Evolutionary conservation across 2,113 vertebrate species (phyloP).

Genomic region (Nyctibius bracteatus): DNA sequence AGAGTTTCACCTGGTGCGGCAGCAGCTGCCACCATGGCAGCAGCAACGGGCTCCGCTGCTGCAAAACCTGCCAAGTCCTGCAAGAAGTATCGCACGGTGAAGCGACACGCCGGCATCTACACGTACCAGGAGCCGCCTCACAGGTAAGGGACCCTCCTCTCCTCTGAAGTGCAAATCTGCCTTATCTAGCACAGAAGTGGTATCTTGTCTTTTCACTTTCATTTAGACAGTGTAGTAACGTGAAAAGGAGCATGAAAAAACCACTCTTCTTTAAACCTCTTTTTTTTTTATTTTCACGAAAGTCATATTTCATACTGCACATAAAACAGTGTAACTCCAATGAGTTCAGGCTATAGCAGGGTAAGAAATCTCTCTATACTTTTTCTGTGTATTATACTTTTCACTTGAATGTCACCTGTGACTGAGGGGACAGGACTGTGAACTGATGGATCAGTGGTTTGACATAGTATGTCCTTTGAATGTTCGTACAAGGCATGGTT

Average conservation of each 20-base stretch:
- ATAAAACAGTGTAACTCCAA: not conserved
- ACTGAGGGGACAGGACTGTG: not conserved
- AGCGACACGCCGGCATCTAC: conserved; percentile 80
- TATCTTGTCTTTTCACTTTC: accelerated
- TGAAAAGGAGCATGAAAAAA: not conserved
- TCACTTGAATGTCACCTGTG: not conserved
- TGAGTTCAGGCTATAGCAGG: not conserved
- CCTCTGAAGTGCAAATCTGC: accelerated
- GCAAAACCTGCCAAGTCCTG: conserved; percentile 69
- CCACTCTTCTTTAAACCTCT: not conserved
- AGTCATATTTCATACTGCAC: not conserved
- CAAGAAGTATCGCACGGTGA: conserved; percentile 78
- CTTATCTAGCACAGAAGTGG: accelerated
- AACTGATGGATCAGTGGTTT: not conserved
- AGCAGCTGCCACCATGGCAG: conserved; percentile 55
- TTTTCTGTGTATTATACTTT: not conserved
- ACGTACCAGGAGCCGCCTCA: conserved; percentile 82
- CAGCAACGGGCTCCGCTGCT: conserved; percentile 27
- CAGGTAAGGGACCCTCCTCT: conserved; percentile 74
- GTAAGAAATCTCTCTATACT: not conserved
- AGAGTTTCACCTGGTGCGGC: not conserved
- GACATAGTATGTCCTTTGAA: not conserved
- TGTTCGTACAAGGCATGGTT: not conserved
- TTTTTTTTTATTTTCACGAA: not conserved
- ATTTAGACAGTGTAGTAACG: accelerated